A percentile compares a stretch with the other conserved stretches of the same genome.
These are phyloP conservation scores for Leptinotarsa lineolata DNA, from an alignment of 1,140 invertebrate species.

Conservation along the genomic window DNA sequence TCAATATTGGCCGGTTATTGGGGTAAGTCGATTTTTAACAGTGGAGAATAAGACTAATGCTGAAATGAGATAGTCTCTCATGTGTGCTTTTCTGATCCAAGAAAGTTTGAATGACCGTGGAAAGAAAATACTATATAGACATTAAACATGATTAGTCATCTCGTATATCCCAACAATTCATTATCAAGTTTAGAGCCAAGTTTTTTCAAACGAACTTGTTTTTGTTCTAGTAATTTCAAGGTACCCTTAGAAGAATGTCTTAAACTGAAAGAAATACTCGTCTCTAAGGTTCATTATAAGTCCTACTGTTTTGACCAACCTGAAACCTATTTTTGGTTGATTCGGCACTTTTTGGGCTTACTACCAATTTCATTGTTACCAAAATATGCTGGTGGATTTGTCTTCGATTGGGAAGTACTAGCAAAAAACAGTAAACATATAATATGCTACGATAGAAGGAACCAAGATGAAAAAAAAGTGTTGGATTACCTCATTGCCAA, in stretches of 20 bases:
- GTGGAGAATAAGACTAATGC: too few relatives aligned
- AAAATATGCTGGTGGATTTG: conserved; percentile 26
- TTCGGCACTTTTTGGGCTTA: conserved; percentile 41
- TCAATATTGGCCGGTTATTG: conserved; percentile 19
- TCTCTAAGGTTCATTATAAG: conserved; percentile 23
- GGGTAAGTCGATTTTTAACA: conserved; percentile 15
- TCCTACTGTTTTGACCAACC: conserved; percentile 17
- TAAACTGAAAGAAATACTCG: conserved; percentile 32
- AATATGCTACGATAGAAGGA: background rate
- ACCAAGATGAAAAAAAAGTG: background rate
- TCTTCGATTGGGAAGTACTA: conserved; percentile 32
- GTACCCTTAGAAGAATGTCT: conserved; percentile 29
- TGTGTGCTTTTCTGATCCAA: too few relatives aligned
- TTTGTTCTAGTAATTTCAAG: conserved; percentile 26
- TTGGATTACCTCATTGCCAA: conserved; percentile 29
- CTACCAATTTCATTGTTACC: conserved; percentile 40
- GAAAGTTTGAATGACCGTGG: too few relatives aligned
- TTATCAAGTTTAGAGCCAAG: too few relatives aligned
- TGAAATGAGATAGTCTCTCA: too few relatives aligned
- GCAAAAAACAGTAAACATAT: conserved; percentile 28
- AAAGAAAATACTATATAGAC: too few relatives aligned
- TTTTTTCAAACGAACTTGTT: background rate
- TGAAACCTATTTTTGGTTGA: conserved; percentile 37
- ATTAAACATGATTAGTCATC: too few relatives aligned
- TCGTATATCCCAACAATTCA: too few relatives aligned